phyloP scores from a whole-genome alignment of 2,888 invertebrate species.

The Branchellion lobata region DNA sequence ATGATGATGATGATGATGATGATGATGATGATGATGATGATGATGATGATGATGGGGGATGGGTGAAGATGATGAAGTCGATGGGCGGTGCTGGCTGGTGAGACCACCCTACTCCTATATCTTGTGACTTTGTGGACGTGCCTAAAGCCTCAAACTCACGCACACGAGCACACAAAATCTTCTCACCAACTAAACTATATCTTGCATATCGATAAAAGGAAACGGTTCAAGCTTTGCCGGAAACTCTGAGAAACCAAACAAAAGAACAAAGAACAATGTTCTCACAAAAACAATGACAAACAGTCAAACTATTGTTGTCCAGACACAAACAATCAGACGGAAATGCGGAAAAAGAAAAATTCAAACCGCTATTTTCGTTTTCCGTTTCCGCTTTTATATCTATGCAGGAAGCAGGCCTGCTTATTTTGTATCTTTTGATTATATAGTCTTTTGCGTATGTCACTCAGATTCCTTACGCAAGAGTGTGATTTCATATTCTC shows the following conservation, averaged over 20 bases:
- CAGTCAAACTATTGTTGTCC: background rate
- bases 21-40: conserved; percentile 41
- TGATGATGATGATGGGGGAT: conserved; percentile 30
- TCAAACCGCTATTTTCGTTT: background rate
- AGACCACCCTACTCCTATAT: too few relatives aligned
- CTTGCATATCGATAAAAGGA: too few relatives aligned
- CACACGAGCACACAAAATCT: too few relatives aligned
- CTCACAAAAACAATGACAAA: background rate
- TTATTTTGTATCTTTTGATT: background rate
- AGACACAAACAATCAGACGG: background rate
- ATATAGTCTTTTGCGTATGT: background rate
- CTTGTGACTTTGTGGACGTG: too few relatives aligned
- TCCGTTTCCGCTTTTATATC: conserved; percentile 16
- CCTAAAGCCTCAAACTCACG: too few relatives aligned
- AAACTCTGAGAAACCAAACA: too few relatives aligned
- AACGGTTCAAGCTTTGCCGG: too few relatives aligned
- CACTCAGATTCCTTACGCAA: background rate
- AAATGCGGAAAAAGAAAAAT: background rate
- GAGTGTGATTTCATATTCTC: background rate
- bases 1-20: conserved; percentile 45
- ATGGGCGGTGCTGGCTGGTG: too few relatives aligned
- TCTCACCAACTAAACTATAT: too few relatives aligned
- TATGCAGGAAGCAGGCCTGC: background rate
- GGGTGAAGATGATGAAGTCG: too few relatives aligned
- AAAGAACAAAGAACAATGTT: too few relatives aligned